Evolutionary conservation across 2,888 invertebrate genomes (phyloP).

Genomic region (Leucophora obtusa): DNA sequence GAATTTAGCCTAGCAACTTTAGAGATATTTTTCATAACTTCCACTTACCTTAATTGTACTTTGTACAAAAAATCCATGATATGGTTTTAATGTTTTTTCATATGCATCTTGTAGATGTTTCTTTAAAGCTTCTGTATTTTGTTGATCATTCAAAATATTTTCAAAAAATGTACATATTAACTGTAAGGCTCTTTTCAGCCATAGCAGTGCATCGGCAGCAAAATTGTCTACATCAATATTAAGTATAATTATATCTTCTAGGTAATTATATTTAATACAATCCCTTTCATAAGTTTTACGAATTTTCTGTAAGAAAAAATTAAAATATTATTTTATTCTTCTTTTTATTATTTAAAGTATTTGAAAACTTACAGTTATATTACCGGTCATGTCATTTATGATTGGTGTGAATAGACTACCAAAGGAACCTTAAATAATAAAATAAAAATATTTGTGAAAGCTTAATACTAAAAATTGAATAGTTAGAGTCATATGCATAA

Average conservation of each 20-base stretch:
- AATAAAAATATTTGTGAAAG: background rate
- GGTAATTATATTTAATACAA: constrained; percentile 80
- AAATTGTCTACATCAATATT: constrained; percentile 81
- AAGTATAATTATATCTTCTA: constrained; percentile 84
- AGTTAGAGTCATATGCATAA: no score
- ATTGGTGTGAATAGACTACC: constrained; percentile 87
- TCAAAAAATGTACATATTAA: constrained; percentile 77
- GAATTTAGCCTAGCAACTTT: no score
- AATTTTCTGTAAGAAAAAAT: constrained; percentile 81
- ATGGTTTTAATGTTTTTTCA: constrained; percentile 84
- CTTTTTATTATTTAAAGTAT: background rate
- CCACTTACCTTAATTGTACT: constrained; percentile 84
- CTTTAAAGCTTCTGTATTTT: constrained; percentile 80
- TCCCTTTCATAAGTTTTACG: constrained; percentile 80
- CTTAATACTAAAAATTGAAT: no score
- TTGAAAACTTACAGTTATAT: constrained; percentile 82
- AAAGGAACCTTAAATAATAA: constrained; percentile 80
- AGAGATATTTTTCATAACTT: background rate
- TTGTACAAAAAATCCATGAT: constrained; percentile 88
- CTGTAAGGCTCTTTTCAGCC: constrained; percentile 83
- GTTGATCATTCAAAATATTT: constrained; percentile 75
- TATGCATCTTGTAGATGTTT: constrained; percentile 84
- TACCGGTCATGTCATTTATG: constrained; percentile 87
- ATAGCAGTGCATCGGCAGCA: constrained; percentile 84
- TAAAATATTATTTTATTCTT: background rate